Conservation (phyloP, 2,888 invertebrate species). For the Mesoligia furuncula region DNA sequence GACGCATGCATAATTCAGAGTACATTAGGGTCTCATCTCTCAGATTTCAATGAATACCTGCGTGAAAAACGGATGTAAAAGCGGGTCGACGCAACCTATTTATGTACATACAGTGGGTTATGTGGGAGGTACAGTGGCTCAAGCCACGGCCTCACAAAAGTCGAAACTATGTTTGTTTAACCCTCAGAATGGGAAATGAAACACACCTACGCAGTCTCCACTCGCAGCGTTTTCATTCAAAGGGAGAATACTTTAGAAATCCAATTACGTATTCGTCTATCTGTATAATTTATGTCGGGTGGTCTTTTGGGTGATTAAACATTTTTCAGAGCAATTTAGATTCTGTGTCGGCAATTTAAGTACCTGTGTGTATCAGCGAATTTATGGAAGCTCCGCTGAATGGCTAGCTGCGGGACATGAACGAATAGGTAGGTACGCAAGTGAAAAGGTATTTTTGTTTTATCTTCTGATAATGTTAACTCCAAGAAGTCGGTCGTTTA, state of each 20-base stretch:
- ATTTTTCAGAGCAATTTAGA: conserved; percentile 63
- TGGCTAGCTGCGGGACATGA: conserved; percentile 24
- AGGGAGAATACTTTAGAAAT: conserved; percentile 57
- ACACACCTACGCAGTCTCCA: conserved; percentile 49
- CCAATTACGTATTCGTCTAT: conserved; percentile 60
- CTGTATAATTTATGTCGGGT: conserved; percentile 58
- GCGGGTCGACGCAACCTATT: conserved; percentile 24
- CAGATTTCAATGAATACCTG: conserved; percentile 68
- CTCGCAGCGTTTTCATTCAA: conserved; percentile 36
- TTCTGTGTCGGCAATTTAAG: conserved; percentile 46
- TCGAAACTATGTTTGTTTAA: conserved; percentile 65
- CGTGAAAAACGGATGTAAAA: conserved; percentile 60
- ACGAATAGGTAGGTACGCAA: background rate
- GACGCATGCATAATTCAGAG: conserved; percentile 70
- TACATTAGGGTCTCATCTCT: conserved; percentile 68
- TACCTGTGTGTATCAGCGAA: conserved; percentile 37
- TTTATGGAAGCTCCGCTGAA: conserved; percentile 35
- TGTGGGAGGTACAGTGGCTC: conserved; percentile 42
- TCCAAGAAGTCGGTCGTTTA: background rate
- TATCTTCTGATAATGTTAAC: background rate
- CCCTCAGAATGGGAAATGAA: conserved; percentile 62
- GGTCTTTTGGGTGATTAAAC: conserved; percentile 56
- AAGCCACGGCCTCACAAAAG: conserved; percentile 55
- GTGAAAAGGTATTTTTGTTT: background rate
- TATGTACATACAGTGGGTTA: conserved; percentile 25